Percentiles rank a stretch among this genome's conserved stretches.
Evolutionary conservation across 1,140 invertebrate genomes (phyloP).

Genomic region (Apolygus lucorum): DNA sequence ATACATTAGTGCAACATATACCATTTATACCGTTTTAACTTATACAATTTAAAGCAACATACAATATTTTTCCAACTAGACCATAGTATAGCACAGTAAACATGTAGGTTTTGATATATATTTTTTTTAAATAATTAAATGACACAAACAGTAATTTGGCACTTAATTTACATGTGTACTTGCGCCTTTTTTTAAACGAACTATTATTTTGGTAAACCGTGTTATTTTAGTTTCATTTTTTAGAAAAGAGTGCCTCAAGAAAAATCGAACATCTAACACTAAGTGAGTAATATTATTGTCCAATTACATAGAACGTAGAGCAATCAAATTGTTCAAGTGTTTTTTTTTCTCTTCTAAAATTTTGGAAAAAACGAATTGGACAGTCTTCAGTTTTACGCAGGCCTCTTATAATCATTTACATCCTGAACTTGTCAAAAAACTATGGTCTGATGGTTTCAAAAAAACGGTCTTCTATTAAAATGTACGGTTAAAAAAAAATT

Average conservation of each 20-base stretch:
- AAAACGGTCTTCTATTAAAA: too few species aligned
- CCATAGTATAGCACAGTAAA: constrained; percentile 22
- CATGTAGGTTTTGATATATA: constrained; percentile 17
- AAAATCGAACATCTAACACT: neutral
- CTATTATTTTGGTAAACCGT: neutral
- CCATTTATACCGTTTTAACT: constrained; percentile 13
- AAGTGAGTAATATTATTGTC: constrained; percentile 23
- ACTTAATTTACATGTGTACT: constrained; percentile 15
- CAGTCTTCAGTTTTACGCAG: constrained; percentile 20
- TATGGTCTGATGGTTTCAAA: constrained; percentile 14
- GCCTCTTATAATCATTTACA: neutral
- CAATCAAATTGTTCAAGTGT: neutral
- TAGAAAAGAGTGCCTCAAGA: neutral
- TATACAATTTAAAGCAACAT: constrained; percentile 25
- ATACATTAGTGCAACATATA: constrained; percentile 16
- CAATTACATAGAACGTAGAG: constrained; percentile 21
- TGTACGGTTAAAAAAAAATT: too few species aligned
- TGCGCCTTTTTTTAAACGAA: constrained; percentile 12
- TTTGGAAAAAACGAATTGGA: constrained; percentile 21
- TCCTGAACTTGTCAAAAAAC: constrained; percentile 7
- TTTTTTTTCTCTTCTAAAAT: neutral
- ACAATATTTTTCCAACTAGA: constrained; percentile 24
- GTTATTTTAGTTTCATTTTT: constrained; percentile 18
- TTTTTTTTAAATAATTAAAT: constrained; percentile 13
- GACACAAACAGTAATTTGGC: constrained; percentile 22